phyloP scores from a whole-genome alignment of 2,113 vertebrate species.

The Chrysemys picta region DNA sequence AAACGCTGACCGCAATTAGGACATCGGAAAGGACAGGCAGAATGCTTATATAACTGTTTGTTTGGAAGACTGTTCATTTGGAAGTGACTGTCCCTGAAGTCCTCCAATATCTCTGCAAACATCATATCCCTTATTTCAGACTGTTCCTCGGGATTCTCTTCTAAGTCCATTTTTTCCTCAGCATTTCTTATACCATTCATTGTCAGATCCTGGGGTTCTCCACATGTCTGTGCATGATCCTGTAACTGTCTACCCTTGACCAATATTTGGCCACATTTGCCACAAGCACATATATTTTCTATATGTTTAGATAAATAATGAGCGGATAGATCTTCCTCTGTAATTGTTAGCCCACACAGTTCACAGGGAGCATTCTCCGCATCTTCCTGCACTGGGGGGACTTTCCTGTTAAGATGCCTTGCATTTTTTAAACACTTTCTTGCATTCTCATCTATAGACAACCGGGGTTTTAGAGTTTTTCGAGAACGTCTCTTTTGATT shows the following conservation, averaged over 20 bases:
- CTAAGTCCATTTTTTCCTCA: slow-evolving; percentile 90
- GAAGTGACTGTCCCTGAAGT: slow-evolving; percentile 82
- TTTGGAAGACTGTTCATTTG: slow-evolving; percentile 79
- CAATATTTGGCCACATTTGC: slow-evolving; percentile 94
- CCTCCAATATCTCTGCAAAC: slow-evolving; percentile 85
- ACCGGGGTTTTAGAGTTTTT: slow-evolving; percentile 79
- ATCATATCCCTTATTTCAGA: slow-evolving; percentile 88
- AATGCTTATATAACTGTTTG: slow-evolving; percentile 84
- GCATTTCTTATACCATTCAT: slow-evolving; percentile 76
- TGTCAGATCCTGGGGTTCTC: slow-evolving; percentile 87
- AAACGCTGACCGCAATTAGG: slow-evolving; percentile 92
- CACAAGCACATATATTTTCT: slow-evolving; percentile 96
- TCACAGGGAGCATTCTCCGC: slow-evolving; percentile 86
- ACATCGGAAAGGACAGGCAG: slow-evolving; percentile 89
- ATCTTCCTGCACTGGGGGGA: slow-evolving; percentile 74
- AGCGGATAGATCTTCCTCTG: slow-evolving; percentile 90
- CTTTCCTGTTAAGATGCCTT: slow-evolving; percentile 70
- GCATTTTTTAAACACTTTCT: slow-evolving; percentile 74
- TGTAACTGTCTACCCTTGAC: slow-evolving; percentile 96
- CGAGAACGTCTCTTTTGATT: slow-evolving; percentile 79
- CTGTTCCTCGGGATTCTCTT: slow-evolving; percentile 87
- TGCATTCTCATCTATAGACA: slow-evolving; percentile 75
- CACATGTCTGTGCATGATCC: slow-evolving; percentile 94
- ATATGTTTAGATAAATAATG: slow-evolving; percentile 97
- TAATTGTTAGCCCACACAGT: slow-evolving; percentile 89